Conservation (phyloP, 2,797 vertebrate genomes). For the Falco concolor region DNA sequence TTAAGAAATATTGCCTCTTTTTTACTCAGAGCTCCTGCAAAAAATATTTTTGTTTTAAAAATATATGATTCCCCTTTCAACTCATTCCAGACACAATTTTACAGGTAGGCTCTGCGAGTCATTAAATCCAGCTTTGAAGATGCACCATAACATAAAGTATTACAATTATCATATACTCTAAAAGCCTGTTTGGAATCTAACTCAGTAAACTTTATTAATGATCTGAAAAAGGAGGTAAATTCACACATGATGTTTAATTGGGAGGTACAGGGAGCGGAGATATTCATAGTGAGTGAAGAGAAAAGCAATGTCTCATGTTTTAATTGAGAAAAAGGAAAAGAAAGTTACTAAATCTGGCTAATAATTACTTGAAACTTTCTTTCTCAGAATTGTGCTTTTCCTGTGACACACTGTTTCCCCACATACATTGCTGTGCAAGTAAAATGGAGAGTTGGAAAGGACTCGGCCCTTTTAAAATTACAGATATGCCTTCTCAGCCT, state of each 20-base stretch:
- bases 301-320: background rate
- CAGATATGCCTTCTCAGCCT: background rate
- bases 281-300: background rate
- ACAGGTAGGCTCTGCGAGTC: constrained; percentile 58
- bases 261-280: background rate
- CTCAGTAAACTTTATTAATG: constrained; percentile 56
- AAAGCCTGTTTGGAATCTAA: constrained; percentile 48
- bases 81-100: constrained; percentile 65
- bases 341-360: background rate
- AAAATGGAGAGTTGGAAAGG: background rate
- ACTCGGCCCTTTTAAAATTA: background rate
- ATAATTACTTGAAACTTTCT: background rate
- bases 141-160: constrained; percentile 41
- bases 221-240: constrained; percentile 37
- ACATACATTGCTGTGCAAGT: background rate
- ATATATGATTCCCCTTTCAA: constrained; percentile 50
- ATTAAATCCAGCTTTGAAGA: constrained; percentile 64
- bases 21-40: background rate
- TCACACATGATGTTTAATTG: constrained; percentile 30
- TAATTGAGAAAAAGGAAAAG: background rate
- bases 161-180: constrained; percentile 49
- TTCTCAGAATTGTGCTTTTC: background rate
- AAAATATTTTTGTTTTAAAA: constrained; percentile 41
- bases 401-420: background rate
- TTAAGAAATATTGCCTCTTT: constrained; percentile 16